Evolutionary conservation across 2,797 vertebrate genomes (phyloP), one percentile per base, ranked within the genome.

Genomic region (Hypotaenidia okinawae): DNA sequence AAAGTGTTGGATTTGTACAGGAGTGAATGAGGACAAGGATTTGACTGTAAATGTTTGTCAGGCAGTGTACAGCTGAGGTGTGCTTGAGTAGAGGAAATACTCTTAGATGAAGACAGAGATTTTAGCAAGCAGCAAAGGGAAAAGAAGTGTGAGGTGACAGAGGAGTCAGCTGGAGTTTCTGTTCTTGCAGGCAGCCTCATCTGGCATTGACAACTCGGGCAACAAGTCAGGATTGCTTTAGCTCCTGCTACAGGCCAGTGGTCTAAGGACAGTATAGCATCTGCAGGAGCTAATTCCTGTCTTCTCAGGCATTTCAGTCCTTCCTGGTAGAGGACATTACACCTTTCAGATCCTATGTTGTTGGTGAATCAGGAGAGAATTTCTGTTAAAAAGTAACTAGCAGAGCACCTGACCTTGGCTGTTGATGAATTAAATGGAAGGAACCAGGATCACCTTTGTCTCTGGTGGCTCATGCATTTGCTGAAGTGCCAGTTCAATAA

Each of bases 361-460:
- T 32, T 83, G n/a, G 35, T 6, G 13, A 86, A 52, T 69, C 73
- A 76, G 35, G 45, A 89, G n/a, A 35, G 6, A 75, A 69, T 52
- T 87, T 83, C 69, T 85, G 18, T 87, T 49, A 33, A 62, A 74
- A 68, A 66, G 33, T 57, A 62, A 51, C 58, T 47, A 41, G 89
- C 75, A 55, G 64, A 77, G 45, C n/a, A 84, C 52, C 72, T 90
- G 94, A 74, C 93, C 62, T 87, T 96, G 81, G 28, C 64, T 90
- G n/a, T 84, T 90, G 72, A 74, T 61, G 17, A 70, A 24, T 76
- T 57, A 94, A 76, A 64, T 87, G 33, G 47, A 84, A 90, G 39
- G 61, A 94, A 54, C 63, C 61, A 32, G 4, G 49, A 28, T 87
- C 64, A 91, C 68, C 90, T 93, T 90, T 82, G 81, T 66, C 62